Percentiles rank a stretch among this genome's conserved stretches.
These are phyloP conservation scores for Drosophila borealis DNA, from an alignment of 2,888 invertebrate species.

Conservation along the genomic window DNA sequence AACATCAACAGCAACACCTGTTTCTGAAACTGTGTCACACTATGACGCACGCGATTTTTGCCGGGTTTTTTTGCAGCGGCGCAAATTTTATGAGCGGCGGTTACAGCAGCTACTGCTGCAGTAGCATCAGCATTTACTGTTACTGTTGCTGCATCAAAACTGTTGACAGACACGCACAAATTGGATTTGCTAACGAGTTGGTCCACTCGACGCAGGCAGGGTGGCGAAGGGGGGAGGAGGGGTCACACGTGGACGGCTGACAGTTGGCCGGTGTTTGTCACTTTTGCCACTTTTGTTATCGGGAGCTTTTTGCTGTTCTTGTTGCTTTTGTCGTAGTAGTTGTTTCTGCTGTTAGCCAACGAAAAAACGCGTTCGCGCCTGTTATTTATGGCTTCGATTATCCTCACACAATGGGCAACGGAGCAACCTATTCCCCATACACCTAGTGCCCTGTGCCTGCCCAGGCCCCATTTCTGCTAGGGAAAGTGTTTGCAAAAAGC, in stretches of 20 bases:
- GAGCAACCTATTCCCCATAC: conserved; percentile 19
- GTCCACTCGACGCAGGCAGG: not conserved
- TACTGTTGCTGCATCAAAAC: conserved; percentile 23
- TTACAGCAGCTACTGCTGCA: conserved; percentile 12
- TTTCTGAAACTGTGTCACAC: conserved; percentile 56
- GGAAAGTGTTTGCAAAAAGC: conserved; percentile 66
- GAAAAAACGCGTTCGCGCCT: conserved; percentile 68
- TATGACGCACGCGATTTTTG: conserved; percentile 52
- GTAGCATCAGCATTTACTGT: conserved; percentile 25
- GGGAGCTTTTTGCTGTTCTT: conserved; percentile 42
- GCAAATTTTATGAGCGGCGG: conserved; percentile 27
- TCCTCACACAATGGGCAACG: conserved; percentile 70
- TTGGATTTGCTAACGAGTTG: conserved; percentile 76
- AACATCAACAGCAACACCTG: not conserved
- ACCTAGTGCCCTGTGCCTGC: too few relatives aligned
- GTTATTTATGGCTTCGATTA: conserved; percentile 80
- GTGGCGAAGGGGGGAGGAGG: not conserved
- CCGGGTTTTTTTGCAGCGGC: conserved; percentile 13
- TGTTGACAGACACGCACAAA: conserved; percentile 74
- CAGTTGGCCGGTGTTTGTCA: conserved; percentile 75
- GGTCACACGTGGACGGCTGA: conserved; percentile 40
- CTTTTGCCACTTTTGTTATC: conserved; percentile 77
- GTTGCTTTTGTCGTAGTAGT: conserved; percentile 27
- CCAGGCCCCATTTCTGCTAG: conserved; percentile 10
- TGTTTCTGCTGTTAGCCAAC: conserved; percentile 35